These are phyloP conservation scores for Synanthedon andrenaeformis DNA, from an alignment of 2,888 invertebrate species.

Conservation along the genomic window DNA sequence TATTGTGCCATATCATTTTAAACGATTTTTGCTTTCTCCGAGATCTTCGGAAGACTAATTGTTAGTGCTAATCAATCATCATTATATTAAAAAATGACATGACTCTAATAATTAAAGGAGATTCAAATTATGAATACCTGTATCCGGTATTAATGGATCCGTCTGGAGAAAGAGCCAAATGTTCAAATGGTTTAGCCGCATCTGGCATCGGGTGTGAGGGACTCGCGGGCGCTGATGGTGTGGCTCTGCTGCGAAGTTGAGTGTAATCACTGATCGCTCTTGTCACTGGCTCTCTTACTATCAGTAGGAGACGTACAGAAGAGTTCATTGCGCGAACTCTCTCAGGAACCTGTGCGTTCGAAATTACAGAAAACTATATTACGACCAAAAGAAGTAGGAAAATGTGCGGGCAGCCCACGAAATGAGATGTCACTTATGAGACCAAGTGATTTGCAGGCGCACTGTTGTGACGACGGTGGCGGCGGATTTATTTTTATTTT, in stretches of 20 bases:
- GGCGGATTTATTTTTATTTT: too few relatives aligned
- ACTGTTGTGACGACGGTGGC: too few relatives aligned
- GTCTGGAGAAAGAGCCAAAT: conserved; percentile 82
- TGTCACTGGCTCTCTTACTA: conserved; percentile 95
- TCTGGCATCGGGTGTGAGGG: conserved; percentile 43
- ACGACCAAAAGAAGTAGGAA: too few relatives aligned
- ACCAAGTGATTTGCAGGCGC: too few relatives aligned
- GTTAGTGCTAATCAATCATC: too few relatives aligned
- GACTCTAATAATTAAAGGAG: too few relatives aligned
- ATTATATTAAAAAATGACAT: too few relatives aligned
- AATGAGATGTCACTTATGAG: too few relatives aligned
- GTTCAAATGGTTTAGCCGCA: conserved; percentile 78
- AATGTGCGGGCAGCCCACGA: too few relatives aligned
- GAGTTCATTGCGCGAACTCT: conserved; percentile 95
- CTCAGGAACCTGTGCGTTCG: conserved; percentile 80
- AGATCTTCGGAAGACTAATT: too few relatives aligned
- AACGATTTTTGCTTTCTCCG: too few relatives aligned
- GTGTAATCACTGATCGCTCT: conserved; percentile 97
- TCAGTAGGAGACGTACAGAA: conserved; percentile 89
- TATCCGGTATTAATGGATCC: conserved; percentile 87
- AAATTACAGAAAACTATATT: background rate
- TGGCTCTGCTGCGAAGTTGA: conserved; percentile 87
- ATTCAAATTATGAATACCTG: conserved; percentile 33
- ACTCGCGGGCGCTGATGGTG: conserved; percentile 75
- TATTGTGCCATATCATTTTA: too few relatives aligned